phyloP scores from a whole-genome alignment of 2,113 vertebrate species.

The Hucho hucho region DNA sequence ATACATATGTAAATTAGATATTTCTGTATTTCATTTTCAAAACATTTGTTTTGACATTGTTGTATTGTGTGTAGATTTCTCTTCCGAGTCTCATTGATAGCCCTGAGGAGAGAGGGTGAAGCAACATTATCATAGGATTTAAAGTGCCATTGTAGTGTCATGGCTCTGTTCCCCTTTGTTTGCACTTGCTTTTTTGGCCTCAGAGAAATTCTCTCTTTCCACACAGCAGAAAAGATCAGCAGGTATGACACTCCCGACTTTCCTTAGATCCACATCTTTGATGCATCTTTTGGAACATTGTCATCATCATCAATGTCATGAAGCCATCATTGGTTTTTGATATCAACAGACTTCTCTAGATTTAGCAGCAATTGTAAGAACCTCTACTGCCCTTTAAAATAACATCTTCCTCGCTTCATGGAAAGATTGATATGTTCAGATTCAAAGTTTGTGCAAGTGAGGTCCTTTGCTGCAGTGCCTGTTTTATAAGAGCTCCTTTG shows the following conservation, averaged over 20 bases:
- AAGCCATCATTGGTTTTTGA: constrained; percentile 48
- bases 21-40: too few species aligned
- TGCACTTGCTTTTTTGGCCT: constrained; percentile 39
- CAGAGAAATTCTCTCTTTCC: constrained; percentile 18
- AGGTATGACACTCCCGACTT: neutral
- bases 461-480: constrained; percentile 15
- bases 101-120: constrained; percentile 30
- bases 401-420: constrained; percentile 21
- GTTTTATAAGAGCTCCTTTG: neutral
- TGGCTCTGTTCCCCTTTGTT: constrained; percentile 28
- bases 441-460: constrained; percentile 33
- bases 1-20: too few species aligned
- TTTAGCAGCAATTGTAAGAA: constrained; percentile 13
- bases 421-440: constrained; percentile 32
- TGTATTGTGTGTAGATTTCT: too few species aligned
- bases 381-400: constrained; percentile 18
- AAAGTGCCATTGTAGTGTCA: constrained; percentile 59
- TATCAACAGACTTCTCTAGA: constrained; percentile 31
- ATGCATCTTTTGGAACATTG: constrained; percentile 25
- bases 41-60: too few species aligned
- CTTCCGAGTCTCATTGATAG: constrained; percentile 15
- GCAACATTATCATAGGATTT: constrained; percentile 37
- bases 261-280: constrained; percentile 1
- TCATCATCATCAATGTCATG: constrained; percentile 14
- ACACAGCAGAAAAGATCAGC: constrained; percentile 13